Percentiles rank a stretch among this genome's conserved stretches.
phyloP scores from a whole-genome alignment of 2,113 vertebrate species.

The Pelvicachromis taeniatus region DNA sequence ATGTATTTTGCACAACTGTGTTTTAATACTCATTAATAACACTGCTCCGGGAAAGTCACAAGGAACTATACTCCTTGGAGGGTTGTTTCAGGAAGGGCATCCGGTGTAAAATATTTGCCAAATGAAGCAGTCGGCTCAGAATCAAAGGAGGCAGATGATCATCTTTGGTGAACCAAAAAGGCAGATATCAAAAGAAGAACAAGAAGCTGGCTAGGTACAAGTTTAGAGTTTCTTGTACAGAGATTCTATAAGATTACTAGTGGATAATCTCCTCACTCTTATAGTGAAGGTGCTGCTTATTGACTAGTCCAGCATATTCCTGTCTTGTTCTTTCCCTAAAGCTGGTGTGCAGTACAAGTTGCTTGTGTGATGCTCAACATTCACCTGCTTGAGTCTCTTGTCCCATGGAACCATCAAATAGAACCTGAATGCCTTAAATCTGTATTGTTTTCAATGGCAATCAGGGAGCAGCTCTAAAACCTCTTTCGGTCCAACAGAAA shows the following conservation, averaged over 20 bases:
- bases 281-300: background rate
- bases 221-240: background rate
- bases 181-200: background rate
- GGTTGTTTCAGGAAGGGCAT: background rate
- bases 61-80: no score
- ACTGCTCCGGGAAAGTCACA: no score
- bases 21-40: no score
- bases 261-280: background rate
- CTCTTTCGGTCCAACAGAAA: background rate
- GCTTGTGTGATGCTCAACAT: background rate
- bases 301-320: background rate
- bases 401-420: background rate
- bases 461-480: background rate
- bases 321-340: background rate
- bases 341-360: background rate
- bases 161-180: background rate
- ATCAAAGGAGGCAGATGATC: background rate
- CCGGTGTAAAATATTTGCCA: background rate
- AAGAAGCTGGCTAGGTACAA: background rate
- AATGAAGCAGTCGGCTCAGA: background rate
- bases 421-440: background rate
- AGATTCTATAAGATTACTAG: background rate
- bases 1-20: background rate
- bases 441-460: background rate
- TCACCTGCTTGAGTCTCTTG: background rate